Evolutionary conservation across 2,888 invertebrate genomes (phyloP).

Genomic region (Drosophila siamana): DNA sequence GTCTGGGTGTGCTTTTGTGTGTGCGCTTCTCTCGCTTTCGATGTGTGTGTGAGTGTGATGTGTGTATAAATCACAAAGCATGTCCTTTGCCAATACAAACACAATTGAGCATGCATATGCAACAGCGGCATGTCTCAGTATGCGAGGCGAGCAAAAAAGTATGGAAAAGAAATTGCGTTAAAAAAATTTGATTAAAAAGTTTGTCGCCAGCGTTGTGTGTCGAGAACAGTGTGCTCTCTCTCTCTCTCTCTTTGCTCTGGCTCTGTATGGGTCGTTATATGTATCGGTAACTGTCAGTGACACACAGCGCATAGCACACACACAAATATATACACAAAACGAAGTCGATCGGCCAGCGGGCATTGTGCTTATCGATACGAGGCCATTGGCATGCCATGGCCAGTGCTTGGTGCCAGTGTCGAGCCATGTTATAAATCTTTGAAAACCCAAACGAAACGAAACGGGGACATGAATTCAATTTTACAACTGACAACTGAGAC

Average conservation of each 20-base stretch:
- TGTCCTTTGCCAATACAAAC: slow-evolving; percentile 81
- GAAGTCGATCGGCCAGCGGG: slow-evolving; percentile 26
- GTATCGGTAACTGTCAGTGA: slow-evolving; percentile 64
- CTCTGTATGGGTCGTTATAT: slow-evolving; percentile 39
- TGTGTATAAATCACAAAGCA: slow-evolving; percentile 80
- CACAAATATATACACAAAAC: slow-evolving; percentile 10
- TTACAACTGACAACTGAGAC: slow-evolving; percentile 71
- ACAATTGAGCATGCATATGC: slow-evolving; percentile 74
- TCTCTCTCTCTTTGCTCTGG: too few species aligned
- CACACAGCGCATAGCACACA: slow-evolving; percentile 39
- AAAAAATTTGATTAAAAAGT: slow-evolving; percentile 81
- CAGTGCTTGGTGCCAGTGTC: slow-evolving; percentile 3
- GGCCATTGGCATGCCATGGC: slow-evolving; percentile 53
- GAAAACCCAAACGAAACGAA: slow-evolving; percentile 64
- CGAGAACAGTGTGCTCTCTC: slow-evolving; percentile 6
- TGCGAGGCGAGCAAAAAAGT: slow-evolving; percentile 52
- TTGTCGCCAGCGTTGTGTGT: slow-evolving; percentile 63
- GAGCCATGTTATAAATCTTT: slow-evolving; percentile 71
- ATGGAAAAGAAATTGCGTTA: slow-evolving; percentile 73
- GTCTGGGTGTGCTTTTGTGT: slow-evolving; percentile 45
- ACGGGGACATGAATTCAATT: slow-evolving; percentile 64
- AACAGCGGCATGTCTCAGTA: slow-evolving; percentile 50
- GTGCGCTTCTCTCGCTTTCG: too few species aligned
- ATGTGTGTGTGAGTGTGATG: slow-evolving; percentile 63
- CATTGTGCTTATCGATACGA: slow-evolving; percentile 77